phyloP scores from a whole-genome alignment of 2,888 invertebrate genomes.

The Pammene aurita region DNA sequence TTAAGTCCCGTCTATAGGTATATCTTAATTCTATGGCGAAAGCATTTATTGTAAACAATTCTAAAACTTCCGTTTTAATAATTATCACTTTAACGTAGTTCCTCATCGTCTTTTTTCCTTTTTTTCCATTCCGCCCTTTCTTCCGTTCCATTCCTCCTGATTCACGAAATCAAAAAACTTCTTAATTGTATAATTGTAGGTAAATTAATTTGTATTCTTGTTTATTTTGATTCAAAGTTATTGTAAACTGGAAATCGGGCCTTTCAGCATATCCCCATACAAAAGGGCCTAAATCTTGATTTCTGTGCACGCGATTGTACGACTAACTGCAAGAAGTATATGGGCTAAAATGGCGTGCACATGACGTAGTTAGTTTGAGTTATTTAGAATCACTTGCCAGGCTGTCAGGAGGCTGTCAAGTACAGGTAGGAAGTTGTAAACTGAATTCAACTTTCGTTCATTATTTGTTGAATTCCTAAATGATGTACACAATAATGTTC shows the following conservation, averaged over 20 bases:
- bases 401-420: slow-evolving; percentile 19
- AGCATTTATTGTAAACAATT: too few species aligned
- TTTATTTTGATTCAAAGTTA: slow-evolving; percentile 7
- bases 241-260: background rate
- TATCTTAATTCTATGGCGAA: too few species aligned
- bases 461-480: slow-evolving; percentile 7
- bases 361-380: background rate
- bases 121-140: too few species aligned
- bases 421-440: slow-evolving; percentile 13
- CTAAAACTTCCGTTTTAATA: too few species aligned
- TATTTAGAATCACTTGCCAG: background rate
- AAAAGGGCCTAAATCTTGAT: background rate
- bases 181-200: slow-evolving; percentile 1
- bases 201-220: slow-evolving; percentile 16
- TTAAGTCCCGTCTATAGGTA: too few species aligned
- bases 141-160: background rate
- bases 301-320: background rate
- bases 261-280: background rate
- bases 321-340: background rate
- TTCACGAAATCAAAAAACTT: slow-evolving; percentile 4
- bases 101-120: too few species aligned
- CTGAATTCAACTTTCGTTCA: slow-evolving; percentile 23
- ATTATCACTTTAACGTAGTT: too few species aligned
- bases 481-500: too few species aligned
- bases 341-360: background rate